Percentiles rank a stretch among this genome's conserved stretches.
phyloP scores from a whole-genome alignment of 2,797 vertebrate genomes.

The Aulostomus chinensis region DNA sequence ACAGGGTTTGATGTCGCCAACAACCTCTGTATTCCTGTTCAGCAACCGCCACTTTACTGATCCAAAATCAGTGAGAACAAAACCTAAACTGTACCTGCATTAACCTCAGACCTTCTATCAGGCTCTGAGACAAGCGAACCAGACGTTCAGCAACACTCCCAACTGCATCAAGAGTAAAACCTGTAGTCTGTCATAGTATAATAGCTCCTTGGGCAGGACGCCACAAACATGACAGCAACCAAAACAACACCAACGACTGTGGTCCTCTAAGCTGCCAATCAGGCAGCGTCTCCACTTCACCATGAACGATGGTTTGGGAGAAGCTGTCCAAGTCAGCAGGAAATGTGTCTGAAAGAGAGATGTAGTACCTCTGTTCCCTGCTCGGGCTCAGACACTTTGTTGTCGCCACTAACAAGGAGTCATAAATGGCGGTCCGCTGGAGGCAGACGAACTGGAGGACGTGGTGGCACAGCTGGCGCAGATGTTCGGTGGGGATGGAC shows the following conservation, averaged over 20 bases:
- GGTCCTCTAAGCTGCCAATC: not conserved
- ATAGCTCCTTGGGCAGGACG: too few relatives aligned
- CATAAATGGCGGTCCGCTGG: constrained; percentile 81
- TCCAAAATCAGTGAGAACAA: too few relatives aligned
- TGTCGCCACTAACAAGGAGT: constrained; percentile 79
- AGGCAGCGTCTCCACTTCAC: constrained; percentile 1
- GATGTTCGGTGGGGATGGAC: constrained; percentile 67
- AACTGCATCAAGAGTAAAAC: too few relatives aligned
- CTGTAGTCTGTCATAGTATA: too few relatives aligned
- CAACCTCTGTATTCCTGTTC: too few relatives aligned
- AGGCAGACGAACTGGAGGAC: constrained; percentile 88
- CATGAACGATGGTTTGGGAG: not conserved
- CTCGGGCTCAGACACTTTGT: constrained; percentile 78
- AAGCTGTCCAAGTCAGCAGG: not conserved
- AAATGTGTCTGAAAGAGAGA: not conserved
- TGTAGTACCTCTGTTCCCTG: constrained; percentile 84
- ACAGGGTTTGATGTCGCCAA: too few relatives aligned
- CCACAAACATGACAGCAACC: too few relatives aligned
- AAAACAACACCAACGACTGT: not conserved
- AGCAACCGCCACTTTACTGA: too few relatives aligned
- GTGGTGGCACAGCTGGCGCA: constrained; percentile 80
- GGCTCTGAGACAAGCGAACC: too few relatives aligned
- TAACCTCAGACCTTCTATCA: too few relatives aligned
- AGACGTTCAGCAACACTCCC: too few relatives aligned
- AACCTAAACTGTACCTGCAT: too few relatives aligned